These are phyloP conservation scores for Virgularia gustaviana DNA, from an alignment of 92 coral and sea anemone species.

Conservation along the genomic window DNA sequence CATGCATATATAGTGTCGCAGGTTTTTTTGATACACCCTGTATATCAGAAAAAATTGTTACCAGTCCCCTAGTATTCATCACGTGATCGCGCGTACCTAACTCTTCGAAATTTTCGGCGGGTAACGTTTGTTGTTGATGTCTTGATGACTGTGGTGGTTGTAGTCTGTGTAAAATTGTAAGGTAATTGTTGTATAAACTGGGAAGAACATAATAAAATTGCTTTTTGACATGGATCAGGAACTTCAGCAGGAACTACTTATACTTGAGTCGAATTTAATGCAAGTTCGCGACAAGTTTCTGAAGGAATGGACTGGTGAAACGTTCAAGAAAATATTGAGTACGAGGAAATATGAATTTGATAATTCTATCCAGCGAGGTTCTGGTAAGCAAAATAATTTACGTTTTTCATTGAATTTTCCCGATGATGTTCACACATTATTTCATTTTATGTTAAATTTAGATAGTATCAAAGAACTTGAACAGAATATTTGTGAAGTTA, in stretches of 20 bases:
- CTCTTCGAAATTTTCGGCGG: no score
- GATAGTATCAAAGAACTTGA: conserved; percentile 69
- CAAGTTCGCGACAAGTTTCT: conserved; percentile 76
- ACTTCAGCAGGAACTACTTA: conserved; percentile 57
- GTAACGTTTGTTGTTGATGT: no score
- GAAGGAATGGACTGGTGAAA: conserved; percentile 79
- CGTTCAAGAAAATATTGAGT: conserved; percentile 44
- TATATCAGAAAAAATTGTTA: no score
- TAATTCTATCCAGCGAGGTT: conserved; percentile 46
- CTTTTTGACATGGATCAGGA: conserved; percentile 2
- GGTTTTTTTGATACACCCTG: no score
- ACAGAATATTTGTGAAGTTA: conserved; percentile 57
- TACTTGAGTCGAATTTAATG: conserved; percentile 55
- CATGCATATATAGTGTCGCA: no score
- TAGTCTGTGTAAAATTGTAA: no score
- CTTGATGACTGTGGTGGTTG: no score
- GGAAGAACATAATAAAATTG: neutral
- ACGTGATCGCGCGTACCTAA: no score
- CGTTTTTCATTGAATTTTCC: neutral
- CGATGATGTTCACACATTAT: neutral
- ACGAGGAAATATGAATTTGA: conserved; percentile 46
- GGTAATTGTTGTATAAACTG: no score
- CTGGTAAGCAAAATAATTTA: conserved; percentile 47
- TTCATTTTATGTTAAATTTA: conserved; percentile 9
- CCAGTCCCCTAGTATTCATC: no score